Evolutionary conservation across 2,113 vertebrate species (phyloP).

Genomic region (Nansenia antarctica): DNA sequence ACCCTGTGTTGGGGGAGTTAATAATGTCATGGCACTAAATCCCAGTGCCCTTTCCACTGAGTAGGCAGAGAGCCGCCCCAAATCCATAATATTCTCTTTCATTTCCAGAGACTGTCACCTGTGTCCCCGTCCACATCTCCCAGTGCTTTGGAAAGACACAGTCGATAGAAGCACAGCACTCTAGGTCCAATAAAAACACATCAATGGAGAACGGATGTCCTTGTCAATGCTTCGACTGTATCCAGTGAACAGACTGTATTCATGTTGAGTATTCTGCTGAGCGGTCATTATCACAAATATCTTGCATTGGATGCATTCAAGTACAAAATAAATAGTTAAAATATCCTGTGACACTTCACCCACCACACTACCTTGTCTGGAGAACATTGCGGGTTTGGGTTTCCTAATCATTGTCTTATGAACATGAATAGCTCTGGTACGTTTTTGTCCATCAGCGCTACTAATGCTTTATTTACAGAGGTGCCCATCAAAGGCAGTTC

Average conservation of each 20-base stretch:
- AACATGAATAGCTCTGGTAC: neutral
- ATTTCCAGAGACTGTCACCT: constrained; percentile 37
- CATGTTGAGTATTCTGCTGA: neutral
- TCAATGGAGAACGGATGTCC: constrained; percentile 18
- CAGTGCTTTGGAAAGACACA: constrained; percentile 21
- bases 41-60: constrained; percentile 46
- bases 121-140: constrained; percentile 19
- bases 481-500: constrained; percentile 1
- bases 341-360: neutral
- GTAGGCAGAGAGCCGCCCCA: constrained; percentile 8
- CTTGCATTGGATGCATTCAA: neutral
- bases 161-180: constrained; percentile 17
- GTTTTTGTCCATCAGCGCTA: neutral
- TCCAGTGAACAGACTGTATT: neutral
- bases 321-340: neutral
- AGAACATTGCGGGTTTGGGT: neutral
- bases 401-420: neutral
- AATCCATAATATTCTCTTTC: constrained; percentile 36
- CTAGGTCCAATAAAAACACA: constrained; percentile 26
- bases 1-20: constrained; percentile 25
- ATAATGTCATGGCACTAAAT: constrained; percentile 53
- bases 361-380: neutral
- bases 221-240: constrained; percentile 23
- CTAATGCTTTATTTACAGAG: neutral
- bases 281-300: neutral